phyloP scores from a whole-genome alignment of 2,888 invertebrate genomes.

The Trachelus troglodyta region DNA sequence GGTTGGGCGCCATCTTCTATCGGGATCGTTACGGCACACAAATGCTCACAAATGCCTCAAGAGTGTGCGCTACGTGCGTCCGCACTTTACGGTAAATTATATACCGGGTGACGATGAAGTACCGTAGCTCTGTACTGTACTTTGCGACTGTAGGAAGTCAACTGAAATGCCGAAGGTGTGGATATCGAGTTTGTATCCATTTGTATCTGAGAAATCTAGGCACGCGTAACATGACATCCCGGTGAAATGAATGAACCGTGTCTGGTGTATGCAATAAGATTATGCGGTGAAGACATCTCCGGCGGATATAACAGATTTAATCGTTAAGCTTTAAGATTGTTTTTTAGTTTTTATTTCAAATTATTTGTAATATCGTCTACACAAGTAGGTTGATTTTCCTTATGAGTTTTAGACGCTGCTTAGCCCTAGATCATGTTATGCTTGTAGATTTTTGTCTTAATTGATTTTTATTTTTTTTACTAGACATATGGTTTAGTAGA shows the following conservation, averaged over 20 bases:
- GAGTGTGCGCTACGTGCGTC: background rate
- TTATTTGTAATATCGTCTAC: background rate
- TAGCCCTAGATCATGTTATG: background rate
- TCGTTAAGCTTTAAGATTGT: background rate
- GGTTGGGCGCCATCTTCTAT: conserved; percentile 37
- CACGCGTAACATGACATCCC: too few relatives aligned
- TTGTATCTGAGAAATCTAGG: background rate
- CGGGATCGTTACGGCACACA: conserved; percentile 9
- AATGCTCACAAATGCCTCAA: background rate
- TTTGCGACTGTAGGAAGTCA: background rate
- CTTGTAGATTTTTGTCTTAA: background rate
- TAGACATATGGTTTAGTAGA: background rate
- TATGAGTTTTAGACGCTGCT: background rate
- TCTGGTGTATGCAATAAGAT: too few relatives aligned
- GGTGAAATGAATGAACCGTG: too few relatives aligned
- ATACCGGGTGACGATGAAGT: background rate
- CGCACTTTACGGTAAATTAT: conserved; percentile 3
- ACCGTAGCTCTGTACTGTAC: background rate
- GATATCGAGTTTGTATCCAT: background rate
- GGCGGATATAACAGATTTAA: background rate
- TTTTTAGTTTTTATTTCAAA: background rate
- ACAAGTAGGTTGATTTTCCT: too few relatives aligned
- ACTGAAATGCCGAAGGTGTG: background rate
- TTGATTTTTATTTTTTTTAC: background rate
- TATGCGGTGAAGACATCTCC: background rate